Evolutionary conservation across 2,888 invertebrate genomes (phyloP), one percentile per base, ranked within the genome.

Genomic region (Timema podura): DNA sequence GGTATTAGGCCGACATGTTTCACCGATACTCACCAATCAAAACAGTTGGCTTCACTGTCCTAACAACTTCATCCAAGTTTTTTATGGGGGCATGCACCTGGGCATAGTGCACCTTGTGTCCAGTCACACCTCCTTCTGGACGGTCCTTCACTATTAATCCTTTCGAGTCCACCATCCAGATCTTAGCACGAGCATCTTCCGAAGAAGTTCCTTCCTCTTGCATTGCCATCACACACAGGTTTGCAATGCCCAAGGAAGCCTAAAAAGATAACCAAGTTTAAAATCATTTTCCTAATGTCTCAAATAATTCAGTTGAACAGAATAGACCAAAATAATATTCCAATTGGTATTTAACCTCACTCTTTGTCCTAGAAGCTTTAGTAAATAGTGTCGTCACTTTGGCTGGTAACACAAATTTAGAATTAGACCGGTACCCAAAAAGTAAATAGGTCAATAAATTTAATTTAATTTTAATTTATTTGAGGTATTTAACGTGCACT

Each of bases 91-190:
- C 82, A 76, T 89, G 89, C 2, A 88, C 86, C 76, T 95, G 90
- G 0, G 96, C 95, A 81, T 93, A 98, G 71, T 85, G 85, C 71
- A 84, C 83, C 81, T 97, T 96, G 81, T 97, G 93, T 71, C 88
- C 91, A 71, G 85, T 87, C 64, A 94, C 77, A 0, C 93, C 92
- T 10, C 95, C 94, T 75, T 89, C 88, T 7, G 95, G 93, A 65
- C 96, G 85, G 82, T 93, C 84, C 81, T 91, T 92, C 0, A 96
- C 95, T 78, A 98, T 91, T 30, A 99, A 87, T 0, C 99, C 99
- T 78, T 91, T 93, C 45, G 96, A 96, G 83, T 99, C 99, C 65
- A 98, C 93, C 89, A 99, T 88, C 92, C 92, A 99, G 78, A 99
- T 93, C 78, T 89, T 91, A 2, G 81, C 81, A 71, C 88, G 87